Evolutionary conservation across 2,797 vertebrate species (phyloP).

Genomic region (Vespertilio murinus): DNA sequence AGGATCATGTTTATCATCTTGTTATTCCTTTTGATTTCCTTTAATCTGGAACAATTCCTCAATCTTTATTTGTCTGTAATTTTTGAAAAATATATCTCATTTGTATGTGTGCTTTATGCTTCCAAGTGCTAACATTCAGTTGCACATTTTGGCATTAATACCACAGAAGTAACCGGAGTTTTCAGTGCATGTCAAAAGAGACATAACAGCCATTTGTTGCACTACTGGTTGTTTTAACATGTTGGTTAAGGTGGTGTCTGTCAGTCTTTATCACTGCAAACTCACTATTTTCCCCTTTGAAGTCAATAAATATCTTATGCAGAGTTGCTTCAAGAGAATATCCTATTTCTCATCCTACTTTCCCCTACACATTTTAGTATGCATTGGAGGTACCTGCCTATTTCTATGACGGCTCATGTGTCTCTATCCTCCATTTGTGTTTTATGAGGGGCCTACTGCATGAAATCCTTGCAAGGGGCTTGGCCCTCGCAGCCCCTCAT

Average conservation of each 20-base stretch:
- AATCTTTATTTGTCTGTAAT: not conserved
- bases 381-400: not conserved
- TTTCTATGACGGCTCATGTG: not conserved
- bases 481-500: no score
- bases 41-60: not conserved
- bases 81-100: not conserved
- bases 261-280: not conserved
- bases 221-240: not conserved
- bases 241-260: not conserved
- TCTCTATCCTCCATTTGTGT: not conserved
- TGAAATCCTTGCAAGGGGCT: no score
- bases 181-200: not conserved
- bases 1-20: not conserved
- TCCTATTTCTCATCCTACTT: not conserved
- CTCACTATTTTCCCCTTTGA: not conserved
- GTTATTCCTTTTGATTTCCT: not conserved
- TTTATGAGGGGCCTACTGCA: no score
- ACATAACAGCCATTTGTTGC: not conserved
- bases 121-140: not conserved
- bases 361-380: not conserved
- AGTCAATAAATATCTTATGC: not conserved
- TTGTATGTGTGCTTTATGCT: not conserved
- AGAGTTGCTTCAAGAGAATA: not conserved
- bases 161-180: not conserved
- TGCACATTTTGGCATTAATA: not conserved